Conservation (phyloP, 2,888 invertebrate genomes). For the Callinectes sapidus region DNA sequence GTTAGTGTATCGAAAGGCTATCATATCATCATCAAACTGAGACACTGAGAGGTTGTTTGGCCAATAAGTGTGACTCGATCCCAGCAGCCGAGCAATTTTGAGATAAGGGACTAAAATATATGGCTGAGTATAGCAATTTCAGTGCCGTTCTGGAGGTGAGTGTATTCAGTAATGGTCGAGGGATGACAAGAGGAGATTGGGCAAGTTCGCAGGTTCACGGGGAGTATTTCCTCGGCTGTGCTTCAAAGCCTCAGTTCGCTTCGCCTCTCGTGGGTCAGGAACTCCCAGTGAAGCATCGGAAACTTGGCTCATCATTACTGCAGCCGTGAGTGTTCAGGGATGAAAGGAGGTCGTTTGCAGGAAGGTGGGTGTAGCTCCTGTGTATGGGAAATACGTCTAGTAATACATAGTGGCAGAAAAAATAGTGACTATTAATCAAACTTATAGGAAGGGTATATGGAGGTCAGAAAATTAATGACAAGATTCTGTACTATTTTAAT, state of each 20-base stretch:
- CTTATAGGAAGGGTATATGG: too few species aligned
- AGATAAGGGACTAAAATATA: not conserved
- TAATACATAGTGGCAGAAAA: not conserved
- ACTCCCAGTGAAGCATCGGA: not conserved
- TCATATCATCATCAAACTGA: not conserved
- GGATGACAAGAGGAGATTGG: not conserved
- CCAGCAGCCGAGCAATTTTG: not conserved
- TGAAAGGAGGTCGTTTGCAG: not conserved
- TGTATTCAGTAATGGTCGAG: not conserved
- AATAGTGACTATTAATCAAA: not conserved
- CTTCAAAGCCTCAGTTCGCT: not conserved
- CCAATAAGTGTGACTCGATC: not conserved
- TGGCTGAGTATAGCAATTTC: not conserved
- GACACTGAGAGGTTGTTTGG: not conserved
- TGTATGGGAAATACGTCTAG: not conserved
- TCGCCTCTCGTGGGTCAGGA: not conserved
- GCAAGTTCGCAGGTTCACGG: not conserved
- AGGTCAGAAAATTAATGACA: too few species aligned
- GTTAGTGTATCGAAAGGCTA: not conserved
- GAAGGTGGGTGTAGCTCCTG: not conserved
- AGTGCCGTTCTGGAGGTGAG: not conserved
- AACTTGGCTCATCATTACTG: not conserved
- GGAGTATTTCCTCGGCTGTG: not conserved
- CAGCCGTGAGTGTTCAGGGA: not conserved
- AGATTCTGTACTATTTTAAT: too few species aligned